Base-by-base conservation (phyloP, 2,797 vertebrate species). In the Gadopsis marmoratus region DNA sequence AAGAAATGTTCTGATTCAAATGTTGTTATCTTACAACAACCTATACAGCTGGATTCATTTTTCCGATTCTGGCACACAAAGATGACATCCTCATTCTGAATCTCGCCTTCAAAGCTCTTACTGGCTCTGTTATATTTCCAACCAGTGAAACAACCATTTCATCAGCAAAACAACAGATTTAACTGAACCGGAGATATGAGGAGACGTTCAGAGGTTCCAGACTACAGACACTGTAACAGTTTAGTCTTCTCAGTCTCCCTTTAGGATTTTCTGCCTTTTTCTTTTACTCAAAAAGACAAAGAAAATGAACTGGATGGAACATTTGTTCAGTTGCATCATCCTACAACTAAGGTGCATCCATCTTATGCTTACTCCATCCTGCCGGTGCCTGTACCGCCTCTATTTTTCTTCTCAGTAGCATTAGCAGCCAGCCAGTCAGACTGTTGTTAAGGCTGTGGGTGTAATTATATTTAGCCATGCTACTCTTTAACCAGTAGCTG, bases 401-500 rank as follows among this genome's bases (percentile, higher is more conserved):
- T n/a, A 13, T 3, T 17, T 43, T 33, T 43, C 26, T 47, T 55
- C 26, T 56, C 61, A 51, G 26, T 16, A 58, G 48, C 26, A 19
- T 37, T 9, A 55, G 17, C 54, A 55, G 13, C 5, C 9, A 4
- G n/a, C 16, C 41, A 43, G 16, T 55, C 45, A 59, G 41, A 45
- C 43, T 55, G 51, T 17, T 43, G 50, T 78, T 70, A 64, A 53
- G 48, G 62, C 56, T 74, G 31, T 54, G 62, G 54, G 62, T 76
- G 58, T 82, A 84, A 81, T 76, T 88, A 71, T 60, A 78, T 41
- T 73, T 68, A 73, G 35, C 39, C 39, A 26, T 69, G 59, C 45
- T 66, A 23, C 68, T 79, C 68, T 79, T 79, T 82, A 86, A 87
- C 72, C 75, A 85, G 59, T 53, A 68, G 51, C 64, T 83, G 51